These are phyloP conservation scores for Cerceris ruficornis DNA, from an alignment of 2,888 invertebrate genomes.

Conservation along the genomic window DNA sequence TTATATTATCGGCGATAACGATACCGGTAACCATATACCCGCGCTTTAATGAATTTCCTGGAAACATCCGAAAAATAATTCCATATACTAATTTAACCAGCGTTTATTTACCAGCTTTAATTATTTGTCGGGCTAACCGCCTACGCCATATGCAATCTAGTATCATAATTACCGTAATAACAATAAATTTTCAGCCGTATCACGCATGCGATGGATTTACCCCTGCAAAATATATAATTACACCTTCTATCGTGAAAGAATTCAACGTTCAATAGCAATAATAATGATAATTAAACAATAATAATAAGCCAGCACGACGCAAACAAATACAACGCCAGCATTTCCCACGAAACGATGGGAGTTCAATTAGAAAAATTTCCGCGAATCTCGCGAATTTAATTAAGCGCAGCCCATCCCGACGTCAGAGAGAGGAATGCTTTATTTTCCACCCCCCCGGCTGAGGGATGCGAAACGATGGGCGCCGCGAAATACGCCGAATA, in stretches of 20 bases:
- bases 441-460: background rate
- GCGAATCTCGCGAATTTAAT: background rate
- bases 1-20: too few relatives aligned
- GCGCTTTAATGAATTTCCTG: too few relatives aligned
- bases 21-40: too few relatives aligned
- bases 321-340: background rate
- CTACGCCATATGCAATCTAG: background rate
- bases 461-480: slow-evolving; percentile 2
- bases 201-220: background rate
- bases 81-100: too few relatives aligned
- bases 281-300: too few relatives aligned
- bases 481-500: slow-evolving; percentile 13
- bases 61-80: too few relatives aligned
- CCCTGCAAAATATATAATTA: too few relatives aligned
- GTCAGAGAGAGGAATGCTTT: background rate
- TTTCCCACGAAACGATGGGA: background rate
- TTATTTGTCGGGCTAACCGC: background rate
- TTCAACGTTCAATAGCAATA: too few relatives aligned
- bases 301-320: too few relatives aligned
- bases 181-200: background rate
- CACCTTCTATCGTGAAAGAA: too few relatives aligned
- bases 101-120: background rate
- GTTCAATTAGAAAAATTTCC: background rate
- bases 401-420: background rate
- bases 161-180: background rate